Conservation (phyloP, 2,797 vertebrate genomes). For the Ceryle rudis region DNA sequence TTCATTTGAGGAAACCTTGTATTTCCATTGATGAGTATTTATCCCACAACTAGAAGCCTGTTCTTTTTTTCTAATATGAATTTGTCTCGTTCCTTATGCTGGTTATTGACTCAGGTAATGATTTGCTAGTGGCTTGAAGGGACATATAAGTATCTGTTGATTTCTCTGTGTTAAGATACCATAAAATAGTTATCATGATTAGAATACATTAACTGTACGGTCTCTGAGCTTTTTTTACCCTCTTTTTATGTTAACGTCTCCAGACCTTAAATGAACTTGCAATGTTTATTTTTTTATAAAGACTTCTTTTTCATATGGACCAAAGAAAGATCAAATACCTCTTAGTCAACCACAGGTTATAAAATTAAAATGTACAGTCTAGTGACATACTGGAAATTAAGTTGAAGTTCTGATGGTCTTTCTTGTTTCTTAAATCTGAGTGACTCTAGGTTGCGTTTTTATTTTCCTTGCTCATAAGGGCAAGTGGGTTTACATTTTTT, state of each 20-base stretch:
- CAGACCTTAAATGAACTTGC: not conserved
- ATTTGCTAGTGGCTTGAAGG: not conserved
- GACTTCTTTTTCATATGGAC: not conserved
- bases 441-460: not conserved
- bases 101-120: not conserved
- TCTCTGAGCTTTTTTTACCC: not conserved
- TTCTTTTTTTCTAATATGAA: not conserved
- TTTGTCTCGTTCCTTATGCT: not conserved
- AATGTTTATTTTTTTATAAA: not conserved
- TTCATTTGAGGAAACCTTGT: not conserved
- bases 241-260: not conserved
- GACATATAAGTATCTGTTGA: not conserved
- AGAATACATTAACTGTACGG: not conserved
- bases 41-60: not conserved
- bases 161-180: not conserved
- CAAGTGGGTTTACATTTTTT: not conserved
- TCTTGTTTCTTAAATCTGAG: not conserved
- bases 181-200: not conserved
- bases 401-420: not conserved
- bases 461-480: not conserved
- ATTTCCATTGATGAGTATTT: not conserved
- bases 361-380: not conserved
- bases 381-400: not conserved
- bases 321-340: not conserved
- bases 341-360: not conserved